These are phyloP conservation scores for Lasioglossum malachurum DNA, from an alignment of 2,888 invertebrate genomes.

Conservation along the genomic window DNA sequence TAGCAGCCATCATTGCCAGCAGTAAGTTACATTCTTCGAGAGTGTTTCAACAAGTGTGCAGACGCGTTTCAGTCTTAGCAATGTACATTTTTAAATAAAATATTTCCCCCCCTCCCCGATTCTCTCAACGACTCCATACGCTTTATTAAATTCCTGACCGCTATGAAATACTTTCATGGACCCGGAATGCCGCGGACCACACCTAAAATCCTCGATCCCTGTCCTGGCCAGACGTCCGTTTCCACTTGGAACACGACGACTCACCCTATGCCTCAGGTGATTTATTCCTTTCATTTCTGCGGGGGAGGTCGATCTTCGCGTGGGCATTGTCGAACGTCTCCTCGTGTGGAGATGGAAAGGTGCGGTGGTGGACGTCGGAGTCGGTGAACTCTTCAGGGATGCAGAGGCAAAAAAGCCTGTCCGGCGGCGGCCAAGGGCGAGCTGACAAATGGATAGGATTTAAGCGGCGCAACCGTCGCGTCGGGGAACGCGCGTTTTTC, in stretches of 20 bases:
- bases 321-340: constrained; percentile 26
- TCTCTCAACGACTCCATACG: background rate
- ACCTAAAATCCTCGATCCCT: background rate
- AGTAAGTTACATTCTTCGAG: no score
- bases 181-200: background rate
- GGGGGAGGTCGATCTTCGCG: constrained; percentile 18
- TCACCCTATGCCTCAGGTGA: constrained; percentile 14
- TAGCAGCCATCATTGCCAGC: background rate
- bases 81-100: background rate
- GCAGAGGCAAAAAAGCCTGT: constrained; percentile 50
- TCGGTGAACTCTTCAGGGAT: constrained; percentile 59
- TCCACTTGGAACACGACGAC: background rate
- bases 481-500: constrained; percentile 75
- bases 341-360: background rate
- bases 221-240: constrained; percentile 15
- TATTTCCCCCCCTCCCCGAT: background rate
- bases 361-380: background rate
- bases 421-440: constrained; percentile 61
- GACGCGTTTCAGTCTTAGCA: no score
- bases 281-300: constrained; percentile 40
- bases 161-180: background rate
- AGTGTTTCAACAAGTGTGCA: no score
- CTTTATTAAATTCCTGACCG: background rate
- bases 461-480: constrained; percentile 72
- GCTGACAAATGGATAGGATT: constrained; percentile 76